phyloP scores from a whole-genome alignment of 2,888 invertebrate species.

The Parnassius mnemosyne region DNA sequence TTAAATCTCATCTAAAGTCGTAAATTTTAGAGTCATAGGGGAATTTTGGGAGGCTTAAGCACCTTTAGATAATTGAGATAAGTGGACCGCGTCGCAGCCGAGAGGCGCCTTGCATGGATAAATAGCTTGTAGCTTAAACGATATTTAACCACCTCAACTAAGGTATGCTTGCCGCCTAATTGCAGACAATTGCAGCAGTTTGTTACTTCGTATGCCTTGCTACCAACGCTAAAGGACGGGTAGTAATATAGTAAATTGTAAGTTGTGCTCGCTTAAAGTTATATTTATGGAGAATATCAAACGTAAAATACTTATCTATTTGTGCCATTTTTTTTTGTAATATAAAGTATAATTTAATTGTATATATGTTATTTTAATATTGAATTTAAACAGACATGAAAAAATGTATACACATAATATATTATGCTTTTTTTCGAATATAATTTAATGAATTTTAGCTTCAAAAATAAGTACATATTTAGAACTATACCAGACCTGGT shows the following conservation, averaged over 20 bases:
- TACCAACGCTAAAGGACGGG: background rate
- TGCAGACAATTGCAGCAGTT: background rate
- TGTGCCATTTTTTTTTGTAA: too few species aligned
- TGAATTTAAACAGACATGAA: too few species aligned
- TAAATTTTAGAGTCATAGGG: slow-evolving; percentile 73
- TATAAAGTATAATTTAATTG: too few species aligned
- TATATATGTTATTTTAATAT: too few species aligned
- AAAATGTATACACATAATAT: too few species aligned
- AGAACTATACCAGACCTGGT: too few species aligned
- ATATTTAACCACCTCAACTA: slow-evolving; percentile 2
- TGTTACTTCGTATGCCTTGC: background rate
- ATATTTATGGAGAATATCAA: too few species aligned
- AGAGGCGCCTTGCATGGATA: slow-evolving; percentile 58
- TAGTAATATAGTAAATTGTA: background rate
- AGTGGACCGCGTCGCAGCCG: slow-evolving; percentile 47
- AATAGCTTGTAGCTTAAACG: slow-evolving; percentile 41
- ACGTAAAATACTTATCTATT: too few species aligned
- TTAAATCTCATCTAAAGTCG: slow-evolving; percentile 71
- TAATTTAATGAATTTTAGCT: too few species aligned
- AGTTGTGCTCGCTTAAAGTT: background rate
- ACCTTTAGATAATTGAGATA: slow-evolving; percentile 78
- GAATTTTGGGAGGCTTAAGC: slow-evolving; percentile 76
- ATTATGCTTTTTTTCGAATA: too few species aligned
- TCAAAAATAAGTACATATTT: too few species aligned
- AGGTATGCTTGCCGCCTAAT: background rate